Conservation (phyloP, 2,113 vertebrate genomes). For the Columbina picui region DNA sequence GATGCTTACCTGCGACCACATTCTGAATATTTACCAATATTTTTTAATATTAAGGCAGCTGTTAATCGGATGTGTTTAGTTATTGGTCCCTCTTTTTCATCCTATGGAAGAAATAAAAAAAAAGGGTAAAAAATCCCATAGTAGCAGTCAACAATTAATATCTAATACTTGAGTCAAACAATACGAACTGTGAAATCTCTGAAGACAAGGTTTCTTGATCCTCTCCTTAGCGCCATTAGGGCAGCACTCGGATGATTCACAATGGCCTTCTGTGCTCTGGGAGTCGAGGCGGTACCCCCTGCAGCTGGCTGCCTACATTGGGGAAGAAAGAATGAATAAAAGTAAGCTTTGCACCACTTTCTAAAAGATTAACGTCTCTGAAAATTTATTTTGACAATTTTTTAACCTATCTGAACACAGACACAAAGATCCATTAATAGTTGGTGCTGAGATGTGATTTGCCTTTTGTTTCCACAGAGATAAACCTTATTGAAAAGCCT, state of each 20-base stretch:
- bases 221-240: slow-evolving; percentile 95
- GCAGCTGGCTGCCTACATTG: slow-evolving; percentile 82
- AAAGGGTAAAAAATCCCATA: not conserved
- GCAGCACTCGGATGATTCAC: slow-evolving; percentile 98
- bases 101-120: slow-evolving; percentile 76
- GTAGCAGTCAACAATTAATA: not conserved
- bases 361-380: not conserved
- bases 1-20: slow-evolving; percentile 94
- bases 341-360: not conserved
- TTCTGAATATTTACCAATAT: slow-evolving; percentile 99
- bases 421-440: not conserved
- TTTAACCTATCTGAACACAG: not conserved
- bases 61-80: slow-evolving; percentile 99
- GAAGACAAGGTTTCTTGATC: slow-evolving; percentile 98
- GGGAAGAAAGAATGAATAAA: slow-evolving; percentile 20
- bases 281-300: slow-evolving; percentile 81
- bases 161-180: not conserved
- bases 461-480: not conserved
- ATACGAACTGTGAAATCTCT: slow-evolving; percentile 97
- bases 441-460: not conserved
- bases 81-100: slow-evolving; percentile 99
- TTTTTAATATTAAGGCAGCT: slow-evolving; percentile 99
- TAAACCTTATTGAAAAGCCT: not conserved
- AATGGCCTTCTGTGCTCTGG: slow-evolving; percentile 94
- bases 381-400: not conserved